These are phyloP conservation scores for Anguilla marmorata DNA, from an alignment of 2,797 vertebrate species.

Conservation along the genomic window DNA sequence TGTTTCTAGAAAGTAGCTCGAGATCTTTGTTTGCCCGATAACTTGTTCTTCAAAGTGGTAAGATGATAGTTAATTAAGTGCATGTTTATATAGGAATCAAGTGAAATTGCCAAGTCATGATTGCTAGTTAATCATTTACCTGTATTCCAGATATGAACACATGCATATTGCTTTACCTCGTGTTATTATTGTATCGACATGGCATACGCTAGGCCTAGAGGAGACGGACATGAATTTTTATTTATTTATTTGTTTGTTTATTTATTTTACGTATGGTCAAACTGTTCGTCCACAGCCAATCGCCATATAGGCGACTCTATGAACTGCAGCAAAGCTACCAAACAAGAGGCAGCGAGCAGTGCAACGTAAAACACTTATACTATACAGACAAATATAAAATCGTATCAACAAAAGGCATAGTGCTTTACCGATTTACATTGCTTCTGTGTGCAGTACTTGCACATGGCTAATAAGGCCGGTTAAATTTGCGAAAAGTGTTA, in stretches of 20 bases:
- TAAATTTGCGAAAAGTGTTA: background rate
- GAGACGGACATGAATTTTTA: background rate
- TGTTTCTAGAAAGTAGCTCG: background rate
- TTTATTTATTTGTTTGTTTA: background rate
- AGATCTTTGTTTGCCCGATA: background rate
- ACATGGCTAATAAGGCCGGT: background rate
- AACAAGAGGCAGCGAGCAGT: background rate
- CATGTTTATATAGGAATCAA: background rate
- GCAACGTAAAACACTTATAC: background rate
- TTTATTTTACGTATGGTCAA: background rate
- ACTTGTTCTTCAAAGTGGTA: background rate
- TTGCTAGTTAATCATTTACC: background rate
- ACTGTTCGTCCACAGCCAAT: background rate
- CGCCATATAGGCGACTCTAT: background rate
- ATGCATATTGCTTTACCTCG: background rate
- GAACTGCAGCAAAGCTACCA: background rate
- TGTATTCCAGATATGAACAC: background rate
- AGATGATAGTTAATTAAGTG: background rate
- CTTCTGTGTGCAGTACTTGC: background rate
- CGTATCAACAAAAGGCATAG: background rate
- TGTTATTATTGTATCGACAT: background rate
- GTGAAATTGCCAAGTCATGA: background rate
- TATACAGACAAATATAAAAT: background rate
- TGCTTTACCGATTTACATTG: background rate
- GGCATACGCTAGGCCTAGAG: background rate